Evolutionary conservation across 2,797 vertebrate genomes (phyloP).

Genomic region (Otus scops): DNA sequence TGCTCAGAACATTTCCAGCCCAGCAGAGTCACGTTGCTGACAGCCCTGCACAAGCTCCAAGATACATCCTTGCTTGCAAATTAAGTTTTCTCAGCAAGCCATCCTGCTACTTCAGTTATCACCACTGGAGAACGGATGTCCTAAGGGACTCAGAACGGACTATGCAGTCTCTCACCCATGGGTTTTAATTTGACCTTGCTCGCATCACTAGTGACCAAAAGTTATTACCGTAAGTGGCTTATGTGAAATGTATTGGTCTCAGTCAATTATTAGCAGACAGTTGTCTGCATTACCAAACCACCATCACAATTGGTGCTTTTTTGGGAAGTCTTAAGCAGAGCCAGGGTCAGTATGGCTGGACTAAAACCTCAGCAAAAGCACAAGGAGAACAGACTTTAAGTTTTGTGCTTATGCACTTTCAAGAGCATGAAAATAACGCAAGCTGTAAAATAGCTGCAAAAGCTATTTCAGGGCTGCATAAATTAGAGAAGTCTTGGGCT

Average conservation of each 20-base stretch:
- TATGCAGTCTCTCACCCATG: background rate
- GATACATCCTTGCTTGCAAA: constrained; percentile 7
- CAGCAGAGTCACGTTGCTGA: background rate
- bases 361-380: constrained; percentile 36
- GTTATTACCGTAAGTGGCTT: constrained; percentile 54
- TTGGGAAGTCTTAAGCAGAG: constrained; percentile 20
- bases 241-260: constrained; percentile 49
- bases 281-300: constrained; percentile 60
- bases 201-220: constrained; percentile 32
- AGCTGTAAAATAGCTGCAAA: background rate
- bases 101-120: background rate
- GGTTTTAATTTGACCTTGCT: constrained; percentile 55
- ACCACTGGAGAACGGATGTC: background rate
- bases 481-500: background rate
- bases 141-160: background rate
- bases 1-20: background rate
- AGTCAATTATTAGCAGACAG: constrained; percentile 63
- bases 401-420: constrained; percentile 33
- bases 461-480: background rate
- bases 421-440: background rate
- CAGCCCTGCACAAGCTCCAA: background rate
- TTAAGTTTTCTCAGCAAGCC: background rate
- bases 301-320: constrained; percentile 44
- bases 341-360: background rate
- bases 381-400: background rate